Percentiles rank a stretch among this genome's conserved stretches.
phyloP scores from a whole-genome alignment of 2,888 invertebrate genomes.

The Ptycholaimellus sp. region DNA sequence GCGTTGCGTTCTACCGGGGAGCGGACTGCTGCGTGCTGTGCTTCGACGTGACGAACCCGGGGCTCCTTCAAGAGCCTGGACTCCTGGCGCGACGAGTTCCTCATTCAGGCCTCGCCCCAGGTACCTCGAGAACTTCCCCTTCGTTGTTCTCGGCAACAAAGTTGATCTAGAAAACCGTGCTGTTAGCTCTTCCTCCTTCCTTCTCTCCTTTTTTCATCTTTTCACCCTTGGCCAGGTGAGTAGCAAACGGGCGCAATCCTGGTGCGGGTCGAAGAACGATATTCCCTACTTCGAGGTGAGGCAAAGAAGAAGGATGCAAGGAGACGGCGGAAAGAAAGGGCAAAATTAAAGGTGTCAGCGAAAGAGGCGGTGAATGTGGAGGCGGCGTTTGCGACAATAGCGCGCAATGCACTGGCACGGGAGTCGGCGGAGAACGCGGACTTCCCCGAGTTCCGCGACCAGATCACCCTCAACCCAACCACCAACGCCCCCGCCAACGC shows the following conservation, averaged over 20 bases:
- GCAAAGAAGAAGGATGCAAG: too few relatives aligned
- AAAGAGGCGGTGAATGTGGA: constrained; percentile 98
- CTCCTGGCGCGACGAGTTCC: constrained; percentile 94
- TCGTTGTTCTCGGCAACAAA: constrained; percentile 93
- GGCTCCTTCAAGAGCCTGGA: constrained; percentile 94
- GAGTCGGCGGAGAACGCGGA: constrained; percentile 41
- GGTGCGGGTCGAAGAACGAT: constrained; percentile 95
- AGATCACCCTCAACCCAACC: constrained; percentile 37
- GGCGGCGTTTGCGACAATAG: constrained; percentile 81
- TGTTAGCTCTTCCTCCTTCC: constrained; percentile 33
- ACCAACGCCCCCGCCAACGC: too few relatives aligned
- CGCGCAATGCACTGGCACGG: constrained; percentile 71
- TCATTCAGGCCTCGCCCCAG: constrained; percentile 59
- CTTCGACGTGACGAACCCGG: constrained; percentile 91
- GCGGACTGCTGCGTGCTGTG: constrained; percentile 91
- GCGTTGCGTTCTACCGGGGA: constrained; percentile 95
- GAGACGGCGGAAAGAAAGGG: too few relatives aligned
- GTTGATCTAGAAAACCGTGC: constrained; percentile 69
- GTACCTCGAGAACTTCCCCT: constrained; percentile 96
- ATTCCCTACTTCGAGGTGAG: constrained; percentile 77
- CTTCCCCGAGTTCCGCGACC: constrained; percentile 78
- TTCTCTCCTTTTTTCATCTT: neutral
- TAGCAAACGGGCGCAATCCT: constrained; percentile 49
- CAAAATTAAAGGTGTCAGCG: constrained; percentile 62
- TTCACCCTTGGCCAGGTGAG: constrained; percentile 22